Evolutionary conservation across 2,797 vertebrate species (phyloP).

Genomic region (Danio aesculapii): DNA sequence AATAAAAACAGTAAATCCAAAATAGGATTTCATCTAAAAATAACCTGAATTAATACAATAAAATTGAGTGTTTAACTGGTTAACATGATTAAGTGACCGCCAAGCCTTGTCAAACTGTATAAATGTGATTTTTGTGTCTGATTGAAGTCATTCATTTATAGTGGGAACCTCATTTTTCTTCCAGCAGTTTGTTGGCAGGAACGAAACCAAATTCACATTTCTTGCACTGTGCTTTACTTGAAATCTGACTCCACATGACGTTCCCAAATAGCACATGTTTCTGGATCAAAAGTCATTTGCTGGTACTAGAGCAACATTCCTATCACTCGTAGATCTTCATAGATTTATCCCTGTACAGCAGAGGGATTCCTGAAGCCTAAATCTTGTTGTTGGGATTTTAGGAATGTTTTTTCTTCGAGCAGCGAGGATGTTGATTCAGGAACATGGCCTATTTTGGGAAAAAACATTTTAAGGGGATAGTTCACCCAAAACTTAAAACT

Average conservation of each 20-base stretch:
- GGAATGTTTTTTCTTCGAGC: not conserved
- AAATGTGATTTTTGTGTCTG: not conserved
- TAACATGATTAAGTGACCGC: not conserved
- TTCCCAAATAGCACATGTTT: not conserved
- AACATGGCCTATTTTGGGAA: conserved; percentile 28
- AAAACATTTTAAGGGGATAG: not conserved
- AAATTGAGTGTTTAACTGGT: not conserved
- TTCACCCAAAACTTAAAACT: too few relatives aligned
- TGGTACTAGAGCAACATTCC: conserved; percentile 5
- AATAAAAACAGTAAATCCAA: too few relatives aligned
- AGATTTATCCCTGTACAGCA: not conserved
- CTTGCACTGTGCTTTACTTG: conserved; percentile 1
- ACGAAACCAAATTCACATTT: not conserved
- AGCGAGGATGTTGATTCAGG: conserved; percentile 18
- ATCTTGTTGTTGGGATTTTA: not conserved
- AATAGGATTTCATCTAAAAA: too few relatives aligned
- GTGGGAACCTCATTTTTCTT: conserved; percentile 6
- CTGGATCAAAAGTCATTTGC: not conserved
- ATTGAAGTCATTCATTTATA: conserved; percentile 21
- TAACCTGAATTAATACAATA: not conserved
- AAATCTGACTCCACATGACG: not conserved
- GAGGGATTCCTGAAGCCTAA: not conserved
- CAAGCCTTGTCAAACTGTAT: not conserved
- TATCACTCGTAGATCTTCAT: not conserved
- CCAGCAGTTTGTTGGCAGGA: conserved; percentile 1